These are phyloP conservation scores for Tetraodon nigroviridis DNA, from an alignment of 2,113 vertebrate species.

Conservation along the genomic window DNA sequence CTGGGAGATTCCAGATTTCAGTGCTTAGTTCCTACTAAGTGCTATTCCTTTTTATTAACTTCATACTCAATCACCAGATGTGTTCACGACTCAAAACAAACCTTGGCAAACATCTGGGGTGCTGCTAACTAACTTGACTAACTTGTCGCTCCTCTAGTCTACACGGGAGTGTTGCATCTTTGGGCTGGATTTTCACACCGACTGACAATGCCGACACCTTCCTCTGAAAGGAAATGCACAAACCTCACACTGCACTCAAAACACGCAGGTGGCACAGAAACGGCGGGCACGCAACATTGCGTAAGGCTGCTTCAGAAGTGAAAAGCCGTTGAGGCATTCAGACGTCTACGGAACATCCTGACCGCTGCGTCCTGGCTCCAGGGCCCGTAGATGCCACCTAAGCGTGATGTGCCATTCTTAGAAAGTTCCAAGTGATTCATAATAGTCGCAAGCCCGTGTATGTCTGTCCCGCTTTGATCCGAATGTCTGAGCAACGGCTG, in stretches of 20 bases:
- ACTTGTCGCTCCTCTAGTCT: no score
- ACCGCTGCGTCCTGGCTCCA: constrained; percentile 19
- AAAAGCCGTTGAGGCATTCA: background rate
- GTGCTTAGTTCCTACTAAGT: background rate
- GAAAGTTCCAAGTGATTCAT: constrained; percentile 48
- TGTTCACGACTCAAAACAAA: background rate
- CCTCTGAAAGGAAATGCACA: no score
- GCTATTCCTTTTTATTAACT: background rate
- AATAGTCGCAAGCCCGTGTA: constrained; percentile 54
- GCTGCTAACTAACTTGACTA: no score
- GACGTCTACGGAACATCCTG: constrained; percentile 16
- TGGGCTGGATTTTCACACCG: no score
- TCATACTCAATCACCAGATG: background rate
- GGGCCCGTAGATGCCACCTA: constrained; percentile 24
- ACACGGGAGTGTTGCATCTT: no score
- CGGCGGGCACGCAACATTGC: no score
- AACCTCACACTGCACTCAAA: no score
- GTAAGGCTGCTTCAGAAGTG: no score
- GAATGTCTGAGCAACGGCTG: constrained; percentile 71
- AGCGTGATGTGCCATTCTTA: constrained; percentile 42
- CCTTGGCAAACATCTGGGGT: no score
- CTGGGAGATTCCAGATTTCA: background rate
- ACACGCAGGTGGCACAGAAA: background rate
- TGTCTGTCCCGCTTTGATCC: constrained; percentile 71
- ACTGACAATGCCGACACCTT: no score